A percentile compares a stretch with the other conserved stretches of the same genome.
Conservation (phyloP, 1,140 invertebrate species). For the Habropoda laboriosa region DNA sequence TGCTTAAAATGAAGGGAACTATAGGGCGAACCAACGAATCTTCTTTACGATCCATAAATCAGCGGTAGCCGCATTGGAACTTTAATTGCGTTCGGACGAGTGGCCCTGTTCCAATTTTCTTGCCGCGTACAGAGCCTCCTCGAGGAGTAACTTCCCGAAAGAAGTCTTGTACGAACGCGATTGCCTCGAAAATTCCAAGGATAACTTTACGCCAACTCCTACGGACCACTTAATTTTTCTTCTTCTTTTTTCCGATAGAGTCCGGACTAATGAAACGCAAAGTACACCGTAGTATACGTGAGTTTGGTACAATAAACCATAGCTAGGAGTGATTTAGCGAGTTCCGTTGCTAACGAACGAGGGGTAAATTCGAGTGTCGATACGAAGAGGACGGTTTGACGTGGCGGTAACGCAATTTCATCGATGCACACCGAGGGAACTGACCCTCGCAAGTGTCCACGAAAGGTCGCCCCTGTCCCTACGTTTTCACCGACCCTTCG, state of each 20-base stretch:
- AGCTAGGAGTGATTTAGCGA: neutral
- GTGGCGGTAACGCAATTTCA: conserved; percentile 56
- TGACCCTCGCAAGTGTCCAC: conserved; percentile 59
- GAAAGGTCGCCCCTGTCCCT: conserved; percentile 48
- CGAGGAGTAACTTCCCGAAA: neutral
- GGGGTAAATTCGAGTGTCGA: conserved; percentile 2
- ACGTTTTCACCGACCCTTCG: conserved; percentile 50
- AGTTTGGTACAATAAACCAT: neutral
- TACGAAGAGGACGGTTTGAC: conserved; percentile 20
- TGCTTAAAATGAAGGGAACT: conserved; percentile 43
- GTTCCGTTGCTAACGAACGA: conserved; percentile 13
- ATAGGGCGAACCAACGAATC: conserved; percentile 48
- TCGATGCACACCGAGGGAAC: conserved; percentile 31
- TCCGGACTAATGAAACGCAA: neutral
- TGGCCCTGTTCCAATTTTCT: conserved; percentile 43
- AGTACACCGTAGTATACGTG: too few species aligned
- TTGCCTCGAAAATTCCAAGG: neutral
- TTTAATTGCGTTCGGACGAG: conserved; percentile 54
- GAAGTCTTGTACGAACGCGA: neutral
- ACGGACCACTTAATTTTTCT: neutral
- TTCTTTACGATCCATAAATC: conserved; percentile 54
- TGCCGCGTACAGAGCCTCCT: neutral
- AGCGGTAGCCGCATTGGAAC: conserved; percentile 42
- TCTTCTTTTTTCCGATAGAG: too few species aligned
- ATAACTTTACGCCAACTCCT: neutral